Percentiles rank a stretch among this genome's conserved stretches.
Evolutionary conservation across 2,888 invertebrate species (phyloP).

Genomic region (Ceramica pisi): DNA sequence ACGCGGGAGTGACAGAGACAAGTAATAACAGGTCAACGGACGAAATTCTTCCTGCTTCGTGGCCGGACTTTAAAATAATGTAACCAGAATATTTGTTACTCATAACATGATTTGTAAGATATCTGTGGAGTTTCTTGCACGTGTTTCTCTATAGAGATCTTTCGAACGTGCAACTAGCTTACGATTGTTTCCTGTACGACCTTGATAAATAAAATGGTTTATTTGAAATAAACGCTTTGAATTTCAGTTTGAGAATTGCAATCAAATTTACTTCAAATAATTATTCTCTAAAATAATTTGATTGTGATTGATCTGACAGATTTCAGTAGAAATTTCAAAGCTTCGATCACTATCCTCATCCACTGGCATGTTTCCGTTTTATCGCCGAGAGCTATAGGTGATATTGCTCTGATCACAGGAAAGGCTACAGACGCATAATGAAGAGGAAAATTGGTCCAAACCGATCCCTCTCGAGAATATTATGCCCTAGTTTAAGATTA

Average conservation of each 20-base stretch:
- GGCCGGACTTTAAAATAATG: too few species aligned
- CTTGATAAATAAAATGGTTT: too few species aligned
- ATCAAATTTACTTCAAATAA: background rate
- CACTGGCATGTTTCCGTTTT: background rate
- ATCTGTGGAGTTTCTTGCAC: too few species aligned
- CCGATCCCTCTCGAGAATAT: conserved; percentile 34
- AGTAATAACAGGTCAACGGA: too few species aligned
- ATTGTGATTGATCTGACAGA: background rate
- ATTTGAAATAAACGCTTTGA: too few species aligned
- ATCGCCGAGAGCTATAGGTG: conserved; percentile 15
- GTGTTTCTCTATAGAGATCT: too few species aligned
- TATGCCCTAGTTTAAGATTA: conserved; percentile 37
- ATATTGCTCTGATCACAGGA: conserved; percentile 40
- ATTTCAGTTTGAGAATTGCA: background rate
- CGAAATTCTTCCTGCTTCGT: too few species aligned
- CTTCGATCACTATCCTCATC: background rate
- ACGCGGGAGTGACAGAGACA: too few species aligned
- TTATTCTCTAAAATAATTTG: background rate
- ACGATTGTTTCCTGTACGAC: too few species aligned
- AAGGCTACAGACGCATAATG: conserved; percentile 34
- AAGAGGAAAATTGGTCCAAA: conserved; percentile 45
- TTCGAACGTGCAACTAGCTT: too few species aligned
- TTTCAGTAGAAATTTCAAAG: background rate
- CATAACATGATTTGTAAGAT: too few species aligned
- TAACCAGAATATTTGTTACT: too few species aligned